phyloP scores from a whole-genome alignment of 2,888 invertebrate genomes.

The Euclidia mi region DNA sequence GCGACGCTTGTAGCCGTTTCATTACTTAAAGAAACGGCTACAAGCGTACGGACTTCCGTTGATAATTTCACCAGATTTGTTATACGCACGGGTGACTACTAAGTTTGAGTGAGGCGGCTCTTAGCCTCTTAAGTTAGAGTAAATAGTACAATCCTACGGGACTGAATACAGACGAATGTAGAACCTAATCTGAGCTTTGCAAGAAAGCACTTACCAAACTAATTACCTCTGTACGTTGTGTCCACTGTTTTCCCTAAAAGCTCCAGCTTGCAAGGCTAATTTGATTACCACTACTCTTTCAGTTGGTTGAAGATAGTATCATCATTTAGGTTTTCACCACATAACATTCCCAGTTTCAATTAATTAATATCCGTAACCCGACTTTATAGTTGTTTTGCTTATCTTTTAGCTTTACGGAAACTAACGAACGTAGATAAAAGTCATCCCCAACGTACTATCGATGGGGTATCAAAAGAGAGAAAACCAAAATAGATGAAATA shows the following conservation, averaged over 20 bases:
- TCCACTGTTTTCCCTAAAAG: slow-evolving; percentile 1
- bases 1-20: slow-evolving; percentile 19
- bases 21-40: too few relatives aligned
- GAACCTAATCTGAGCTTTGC: slow-evolving; percentile 5
- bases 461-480: too few relatives aligned
- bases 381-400: too few relatives aligned
- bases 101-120: slow-evolving; percentile 6
- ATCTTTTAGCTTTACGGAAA: too few relatives aligned
- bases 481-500: too few relatives aligned
- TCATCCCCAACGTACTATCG: too few relatives aligned
- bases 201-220: slow-evolving; percentile 10
- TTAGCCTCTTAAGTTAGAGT: neutral
- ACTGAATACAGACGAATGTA: slow-evolving; percentile 11
- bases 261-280: neutral
- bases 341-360: too few relatives aligned
- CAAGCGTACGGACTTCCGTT: too few relatives aligned
- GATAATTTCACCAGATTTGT: slow-evolving; percentile 18
- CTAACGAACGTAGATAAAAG: too few relatives aligned
- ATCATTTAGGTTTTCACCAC: too few relatives aligned
- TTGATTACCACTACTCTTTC: neutral
- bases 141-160: slow-evolving; percentile 7
- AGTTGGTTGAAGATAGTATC: too few relatives aligned
- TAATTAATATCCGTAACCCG: too few relatives aligned
- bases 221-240: slow-evolving; percentile 8
- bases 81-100: slow-evolving; percentile 6